Evolutionary conservation across 2,888 invertebrate species (phyloP), one percentile per base, ranked within the genome.

Genomic region (Hipparchia semele): DNA sequence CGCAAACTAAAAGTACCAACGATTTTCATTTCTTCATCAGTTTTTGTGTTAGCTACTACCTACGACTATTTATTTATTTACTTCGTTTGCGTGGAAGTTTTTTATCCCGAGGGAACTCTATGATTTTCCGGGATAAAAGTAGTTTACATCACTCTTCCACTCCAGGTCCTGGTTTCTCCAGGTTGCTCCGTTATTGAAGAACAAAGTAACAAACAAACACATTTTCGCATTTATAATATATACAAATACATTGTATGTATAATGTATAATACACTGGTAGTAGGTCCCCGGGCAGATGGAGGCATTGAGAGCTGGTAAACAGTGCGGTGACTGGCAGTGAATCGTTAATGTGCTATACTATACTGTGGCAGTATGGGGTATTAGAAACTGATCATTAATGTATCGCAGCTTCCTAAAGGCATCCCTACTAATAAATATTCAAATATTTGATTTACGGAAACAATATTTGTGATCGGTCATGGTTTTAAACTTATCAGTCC

Each of bases 331-430:
- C 51, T 8, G 23, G 65, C 12, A 65, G 53, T 6, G 65, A 33
- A 65, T 65, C 10, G 10, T 9, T 65, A 65, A 65, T 65, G 65
- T 51, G 51, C 7, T 65, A 33, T 51, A 23, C 7, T 65, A 33
- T 51, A 23, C 23, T 49, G 64, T 51, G 10, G 13, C 23, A 13
- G 49, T 9, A 51, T 10, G 49, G 13, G 23, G 3, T 51, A 64
- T 64, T 64, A 49, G 49, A 2, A 13, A 9, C 64, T 49, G 49
- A 64, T 64, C 64, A 64, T 64, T 64, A 51, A 64, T 64, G 64
- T 49, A 64, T 23, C 9, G 49, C 64, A 10, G 64, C 13, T 23
- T 64, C 10, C 23, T 49, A 49, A 9, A 6, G 49, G 64, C 49
- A 13, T 46, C 62, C 46, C 6, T 45, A 39, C 45, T 49, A 39